These are phyloP conservation scores for Zaprionus kolodkinae DNA, from an alignment of 1,140 invertebrate genomes.

Conservation along the genomic window DNA sequence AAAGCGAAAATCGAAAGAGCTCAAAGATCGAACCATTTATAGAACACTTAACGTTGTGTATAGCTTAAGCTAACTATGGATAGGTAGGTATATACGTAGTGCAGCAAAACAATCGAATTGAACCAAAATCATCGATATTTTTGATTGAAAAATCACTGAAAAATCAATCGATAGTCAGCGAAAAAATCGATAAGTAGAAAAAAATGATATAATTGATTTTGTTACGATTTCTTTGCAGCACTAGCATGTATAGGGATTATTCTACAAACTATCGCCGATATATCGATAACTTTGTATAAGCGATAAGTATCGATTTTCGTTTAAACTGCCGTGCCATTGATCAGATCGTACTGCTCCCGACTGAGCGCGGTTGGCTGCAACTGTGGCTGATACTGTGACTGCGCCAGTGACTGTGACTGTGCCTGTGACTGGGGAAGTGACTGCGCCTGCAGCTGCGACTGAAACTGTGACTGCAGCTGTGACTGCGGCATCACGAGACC, in stretches of 20 bases:
- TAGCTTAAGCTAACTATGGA: not conserved
- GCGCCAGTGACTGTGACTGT: not conserved
- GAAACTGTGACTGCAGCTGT: not conserved
- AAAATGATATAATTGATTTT: too few species aligned
- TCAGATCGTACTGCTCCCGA: conserved; percentile 69
- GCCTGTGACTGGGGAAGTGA: not conserved
- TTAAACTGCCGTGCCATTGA: conserved; percentile 82
- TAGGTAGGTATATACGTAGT: too few species aligned
- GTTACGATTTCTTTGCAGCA: too few species aligned
- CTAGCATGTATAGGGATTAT: too few species aligned
- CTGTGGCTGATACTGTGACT: not conserved
- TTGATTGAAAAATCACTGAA: too few species aligned
- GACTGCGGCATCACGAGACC: conserved; percentile 2
- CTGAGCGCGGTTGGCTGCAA: not conserved
- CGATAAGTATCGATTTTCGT: not conserved
- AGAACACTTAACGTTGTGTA: not conserved
- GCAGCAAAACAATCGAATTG: too few species aligned
- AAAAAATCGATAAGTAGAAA: too few species aligned
- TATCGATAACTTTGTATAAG: not conserved
- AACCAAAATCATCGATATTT: too few species aligned
- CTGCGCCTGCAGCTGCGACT: not conserved
- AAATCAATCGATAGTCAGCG: too few species aligned
- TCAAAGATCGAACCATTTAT: not conserved
- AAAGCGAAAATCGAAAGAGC: not conserved
- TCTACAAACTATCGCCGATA: not conserved